phyloP scores from a whole-genome alignment of 2,113 vertebrate species.

The Rhizomys pruinosus region DNA sequence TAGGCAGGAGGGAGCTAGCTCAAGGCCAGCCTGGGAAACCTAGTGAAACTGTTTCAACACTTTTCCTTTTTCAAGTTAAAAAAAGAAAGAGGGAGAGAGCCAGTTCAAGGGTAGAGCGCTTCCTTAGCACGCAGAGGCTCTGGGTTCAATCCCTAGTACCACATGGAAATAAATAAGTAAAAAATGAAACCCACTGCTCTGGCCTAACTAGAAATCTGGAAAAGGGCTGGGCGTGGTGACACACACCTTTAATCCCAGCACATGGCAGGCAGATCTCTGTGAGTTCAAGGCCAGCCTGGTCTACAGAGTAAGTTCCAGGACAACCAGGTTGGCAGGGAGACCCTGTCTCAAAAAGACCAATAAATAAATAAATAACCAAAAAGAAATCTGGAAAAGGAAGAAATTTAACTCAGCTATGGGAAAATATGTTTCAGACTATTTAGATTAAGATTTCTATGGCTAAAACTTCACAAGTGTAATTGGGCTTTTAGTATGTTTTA shows the following conservation, averaged over 20 bases:
- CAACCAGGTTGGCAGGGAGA: no score
- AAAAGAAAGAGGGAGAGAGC: not conserved
- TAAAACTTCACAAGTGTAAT: not conserved
- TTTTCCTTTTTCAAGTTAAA: no score
- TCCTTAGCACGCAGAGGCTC: not conserved
- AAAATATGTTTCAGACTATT: not conserved
- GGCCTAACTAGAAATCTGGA: not conserved
- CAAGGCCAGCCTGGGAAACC: no score
- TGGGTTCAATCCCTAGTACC: not conserved
- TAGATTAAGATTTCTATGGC: not conserved
- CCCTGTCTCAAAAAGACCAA: no score
- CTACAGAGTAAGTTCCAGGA: no score
- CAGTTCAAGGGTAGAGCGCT: not conserved
- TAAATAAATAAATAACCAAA: not conserved
- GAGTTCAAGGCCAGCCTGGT: no score
- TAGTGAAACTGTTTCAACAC: no score
- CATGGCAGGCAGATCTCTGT: no score
- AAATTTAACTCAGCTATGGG: constrained; percentile 9
- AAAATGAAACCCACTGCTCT: not conserved
- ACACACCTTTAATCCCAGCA: no score
- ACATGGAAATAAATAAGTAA: not conserved
- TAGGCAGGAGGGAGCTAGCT: no score
- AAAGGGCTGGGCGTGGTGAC: no score
- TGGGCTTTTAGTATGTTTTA: not conserved
- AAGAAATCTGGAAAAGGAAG: constrained; percentile 2